Evolutionary conservation across 2,797 vertebrate species (phyloP).

Genomic region (Spatula versicolor): DNA sequence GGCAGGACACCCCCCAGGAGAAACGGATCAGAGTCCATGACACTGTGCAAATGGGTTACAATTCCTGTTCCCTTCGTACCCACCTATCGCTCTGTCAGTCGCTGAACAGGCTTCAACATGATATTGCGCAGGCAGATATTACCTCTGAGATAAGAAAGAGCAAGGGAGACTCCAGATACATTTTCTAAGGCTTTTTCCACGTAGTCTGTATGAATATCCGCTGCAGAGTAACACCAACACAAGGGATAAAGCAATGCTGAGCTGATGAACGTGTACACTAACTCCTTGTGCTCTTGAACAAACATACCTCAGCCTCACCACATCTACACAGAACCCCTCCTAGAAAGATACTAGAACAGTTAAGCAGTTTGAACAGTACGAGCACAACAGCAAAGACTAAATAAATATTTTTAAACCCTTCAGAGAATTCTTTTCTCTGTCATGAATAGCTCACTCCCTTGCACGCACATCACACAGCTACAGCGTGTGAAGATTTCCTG

Average conservation of each 20-base stretch:
- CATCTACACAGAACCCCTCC: neutral
- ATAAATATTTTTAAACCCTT: neutral
- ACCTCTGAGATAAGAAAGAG: neutral
- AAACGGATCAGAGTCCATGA: neutral
- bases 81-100: neutral
- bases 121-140: neutral
- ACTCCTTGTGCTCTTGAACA: neutral
- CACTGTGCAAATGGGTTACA: neutral
- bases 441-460: neutral
- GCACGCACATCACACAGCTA: fast-evolving
- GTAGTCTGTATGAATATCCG: neutral
- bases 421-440: neutral
- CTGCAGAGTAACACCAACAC: neutral
- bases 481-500: neutral
- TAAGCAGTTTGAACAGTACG: neutral
- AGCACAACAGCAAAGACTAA: fast-evolving
- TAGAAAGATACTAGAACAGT: too few relatives aligned
- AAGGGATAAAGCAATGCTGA: neutral
- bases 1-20: neutral
- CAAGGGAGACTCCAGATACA: fast-evolving
- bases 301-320: fast-evolving
- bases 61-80: neutral
- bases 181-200: neutral
- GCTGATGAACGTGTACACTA: neutral
- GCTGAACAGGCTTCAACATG: fast-evolving